Conservation (phyloP, 2,113 vertebrate species). For the Tupaia tana region DNA sequence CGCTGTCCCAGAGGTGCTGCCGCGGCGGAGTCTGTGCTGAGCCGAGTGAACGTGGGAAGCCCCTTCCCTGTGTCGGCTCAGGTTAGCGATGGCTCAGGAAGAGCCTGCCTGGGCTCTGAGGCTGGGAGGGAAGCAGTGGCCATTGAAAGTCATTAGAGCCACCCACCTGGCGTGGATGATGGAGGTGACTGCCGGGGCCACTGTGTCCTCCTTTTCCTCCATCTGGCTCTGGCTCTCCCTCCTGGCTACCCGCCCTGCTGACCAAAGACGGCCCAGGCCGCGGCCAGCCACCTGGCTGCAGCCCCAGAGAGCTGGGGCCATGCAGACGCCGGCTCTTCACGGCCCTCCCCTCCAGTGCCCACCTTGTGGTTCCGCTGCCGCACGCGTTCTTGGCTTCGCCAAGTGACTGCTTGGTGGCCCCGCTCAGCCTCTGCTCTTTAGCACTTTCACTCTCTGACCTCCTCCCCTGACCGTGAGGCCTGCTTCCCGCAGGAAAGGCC, state of each 20-base stretch:
- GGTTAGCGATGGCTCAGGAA: neutral
- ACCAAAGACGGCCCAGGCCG: fast-evolving
- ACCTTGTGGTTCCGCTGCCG: too few relatives aligned
- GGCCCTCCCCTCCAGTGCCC: neutral
- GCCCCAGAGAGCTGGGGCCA: neutral
- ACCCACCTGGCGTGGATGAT: neutral
- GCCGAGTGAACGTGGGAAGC: neutral
- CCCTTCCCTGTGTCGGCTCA: neutral
- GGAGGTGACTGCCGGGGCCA: neutral
- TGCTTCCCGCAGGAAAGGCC: neutral
- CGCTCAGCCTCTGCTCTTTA: too few relatives aligned
- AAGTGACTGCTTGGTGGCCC: neutral
- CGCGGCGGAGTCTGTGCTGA: too few relatives aligned
- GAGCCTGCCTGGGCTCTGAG: neutral
- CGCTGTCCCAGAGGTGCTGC: neutral
- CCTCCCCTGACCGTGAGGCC: neutral
- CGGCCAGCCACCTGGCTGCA: neutral
- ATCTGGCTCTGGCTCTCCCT: neutral
- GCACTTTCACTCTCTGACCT: neutral
- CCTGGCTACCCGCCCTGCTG: neutral
- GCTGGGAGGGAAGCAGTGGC: neutral
- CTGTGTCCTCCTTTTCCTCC: neutral
- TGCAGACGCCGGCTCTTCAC: neutral
- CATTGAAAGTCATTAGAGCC: fast-evolving
- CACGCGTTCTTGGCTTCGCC: neutral